phyloP scores from a whole-genome alignment of 2,113 vertebrate species.

The Oreochromis tanganicae region DNA sequence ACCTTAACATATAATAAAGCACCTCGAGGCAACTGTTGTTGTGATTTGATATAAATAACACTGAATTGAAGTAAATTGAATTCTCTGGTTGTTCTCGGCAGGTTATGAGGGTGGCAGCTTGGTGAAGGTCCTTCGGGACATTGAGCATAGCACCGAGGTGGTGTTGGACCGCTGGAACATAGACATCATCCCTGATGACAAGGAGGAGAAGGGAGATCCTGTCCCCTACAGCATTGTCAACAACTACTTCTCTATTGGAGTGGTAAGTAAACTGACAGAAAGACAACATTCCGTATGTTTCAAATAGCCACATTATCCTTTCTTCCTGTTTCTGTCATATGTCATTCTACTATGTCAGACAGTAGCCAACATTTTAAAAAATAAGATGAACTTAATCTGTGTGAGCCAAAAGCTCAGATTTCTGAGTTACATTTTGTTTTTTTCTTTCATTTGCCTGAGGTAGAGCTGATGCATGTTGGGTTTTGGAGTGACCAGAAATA shows the following conservation, averaged over 20 bases:
- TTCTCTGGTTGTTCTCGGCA: constrained; percentile 27
- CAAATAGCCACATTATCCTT: neutral
- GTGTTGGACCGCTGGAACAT: constrained; percentile 92
- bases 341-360: neutral
- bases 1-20: neutral
- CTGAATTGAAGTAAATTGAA: neutral
- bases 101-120: constrained; percentile 95
- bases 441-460: neutral
- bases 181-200: constrained; percentile 82
- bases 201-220: constrained; percentile 83
- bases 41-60: neutral
- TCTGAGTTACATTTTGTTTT: neutral
- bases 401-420: neutral
- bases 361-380: neutral
- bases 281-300: neutral
- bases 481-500: neutral
- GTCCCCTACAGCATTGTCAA: constrained; percentile 91
- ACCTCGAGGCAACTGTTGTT: neutral
- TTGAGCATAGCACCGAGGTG: constrained; percentile 89
- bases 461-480: neutral
- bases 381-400: neutral
- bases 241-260: constrained; percentile 96
- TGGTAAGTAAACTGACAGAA: constrained; percentile 72
- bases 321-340: neutral
- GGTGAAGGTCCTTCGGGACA: constrained; percentile 89